A percentile compares a stretch with the other conserved stretches of the same genome.
Evolutionary conservation across 2,113 vertebrate genomes (phyloP).

Genomic region (Dasypus novemcinctus): DNA sequence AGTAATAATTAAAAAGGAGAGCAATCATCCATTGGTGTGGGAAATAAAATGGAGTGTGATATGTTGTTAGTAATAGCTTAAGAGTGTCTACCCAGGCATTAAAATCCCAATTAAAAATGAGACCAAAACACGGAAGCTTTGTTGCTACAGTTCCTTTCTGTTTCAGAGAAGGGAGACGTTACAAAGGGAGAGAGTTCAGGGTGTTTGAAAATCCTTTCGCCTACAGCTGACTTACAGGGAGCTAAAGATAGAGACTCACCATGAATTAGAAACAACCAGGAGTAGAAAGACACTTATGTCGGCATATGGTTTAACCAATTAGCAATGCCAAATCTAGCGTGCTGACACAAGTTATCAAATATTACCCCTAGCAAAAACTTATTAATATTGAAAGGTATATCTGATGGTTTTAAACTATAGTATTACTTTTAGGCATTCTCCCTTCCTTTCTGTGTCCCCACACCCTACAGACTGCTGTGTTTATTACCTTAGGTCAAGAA

Average conservation of each 20-base stretch:
- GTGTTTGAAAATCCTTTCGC: not conserved
- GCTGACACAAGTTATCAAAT: not conserved
- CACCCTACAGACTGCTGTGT: not conserved
- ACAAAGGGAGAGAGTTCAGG: not conserved
- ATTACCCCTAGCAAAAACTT: not conserved
- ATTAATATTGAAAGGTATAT: not conserved
- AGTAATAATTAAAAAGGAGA: not conserved
- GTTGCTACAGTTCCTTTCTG: not conserved
- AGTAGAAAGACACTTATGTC: not conserved
- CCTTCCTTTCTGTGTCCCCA: not conserved
- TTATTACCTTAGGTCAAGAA: not conserved
- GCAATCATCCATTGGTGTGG: not conserved
- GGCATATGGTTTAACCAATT: not conserved
- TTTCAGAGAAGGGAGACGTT: not conserved
- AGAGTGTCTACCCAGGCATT: not conserved
- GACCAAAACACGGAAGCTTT: not conserved
- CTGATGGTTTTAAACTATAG: not conserved
- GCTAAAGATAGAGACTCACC: not conserved
- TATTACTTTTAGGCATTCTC: not conserved
- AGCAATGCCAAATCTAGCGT: not conserved
- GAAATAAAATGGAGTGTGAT: not conserved
- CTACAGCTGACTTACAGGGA: accelerated
- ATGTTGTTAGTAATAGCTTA: not conserved
- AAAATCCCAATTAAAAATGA: not conserved
- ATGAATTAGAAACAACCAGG: not conserved